Conservation (phyloP, 2,113 vertebrate genomes). For the Sclerurus mexicanus region DNA sequence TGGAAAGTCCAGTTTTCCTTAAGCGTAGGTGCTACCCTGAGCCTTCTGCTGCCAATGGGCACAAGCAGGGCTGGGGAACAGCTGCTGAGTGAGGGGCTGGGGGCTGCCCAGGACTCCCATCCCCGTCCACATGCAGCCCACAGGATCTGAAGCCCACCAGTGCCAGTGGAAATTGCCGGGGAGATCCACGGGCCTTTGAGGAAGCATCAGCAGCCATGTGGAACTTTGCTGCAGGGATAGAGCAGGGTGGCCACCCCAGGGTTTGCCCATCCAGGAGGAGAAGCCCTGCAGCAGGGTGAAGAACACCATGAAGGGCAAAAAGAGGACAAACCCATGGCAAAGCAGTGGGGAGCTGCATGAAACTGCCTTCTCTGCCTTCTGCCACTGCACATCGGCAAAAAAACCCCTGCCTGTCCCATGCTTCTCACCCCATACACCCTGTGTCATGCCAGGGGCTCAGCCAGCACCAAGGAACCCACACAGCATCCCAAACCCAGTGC, state of each 20-base stretch:
- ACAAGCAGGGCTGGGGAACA: fast-evolving
- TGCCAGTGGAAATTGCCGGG: not conserved
- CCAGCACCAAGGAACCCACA: not conserved
- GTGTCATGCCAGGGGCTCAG: not conserved
- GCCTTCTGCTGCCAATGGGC: not conserved
- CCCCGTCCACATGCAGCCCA: not conserved
- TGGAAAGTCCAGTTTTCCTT: not conserved
- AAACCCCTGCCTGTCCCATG: not conserved
- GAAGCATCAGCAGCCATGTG: not conserved
- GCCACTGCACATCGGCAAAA: not conserved
- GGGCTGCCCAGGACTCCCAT: not conserved
- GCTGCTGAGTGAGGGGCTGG: not conserved
- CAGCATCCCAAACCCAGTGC: not conserved
- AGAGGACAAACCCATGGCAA: fast-evolving
- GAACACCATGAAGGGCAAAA: not conserved
- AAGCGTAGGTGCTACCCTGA: not conserved
- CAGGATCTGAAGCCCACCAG: not conserved
- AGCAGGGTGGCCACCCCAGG: not conserved
- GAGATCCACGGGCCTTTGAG: not conserved
- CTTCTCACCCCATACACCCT: not conserved
- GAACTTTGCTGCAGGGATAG: not conserved
- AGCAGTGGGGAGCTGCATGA: not conserved
- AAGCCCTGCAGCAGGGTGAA: not conserved
- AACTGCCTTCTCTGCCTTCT: not conserved
- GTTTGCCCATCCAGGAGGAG: not conserved